Base-by-base conservation (phyloP, 2,888 invertebrate species). In the Dryobotodes eremita region DNA sequence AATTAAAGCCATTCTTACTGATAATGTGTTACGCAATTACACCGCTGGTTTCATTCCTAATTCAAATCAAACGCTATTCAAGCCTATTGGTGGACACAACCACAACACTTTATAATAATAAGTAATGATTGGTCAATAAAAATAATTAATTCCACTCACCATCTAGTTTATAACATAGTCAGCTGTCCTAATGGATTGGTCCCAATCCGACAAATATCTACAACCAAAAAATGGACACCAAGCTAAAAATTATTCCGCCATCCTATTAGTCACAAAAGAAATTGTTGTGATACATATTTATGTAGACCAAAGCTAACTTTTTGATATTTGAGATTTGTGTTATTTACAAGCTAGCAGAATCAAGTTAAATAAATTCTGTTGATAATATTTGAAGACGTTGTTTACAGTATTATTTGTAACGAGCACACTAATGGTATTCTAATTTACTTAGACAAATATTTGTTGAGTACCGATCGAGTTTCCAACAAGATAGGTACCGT, bases 381-480 rank as follows among this genome's bases (percentile, higher is more conserved):
- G 50, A 66, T 62, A 76, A 66, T 73, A 64, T 73, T 65, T 59
- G 73, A 61, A 71, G 66, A 75, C 55, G 53, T n/a, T 64, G 72
- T 65, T 55, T 59, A 48, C 53, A 48, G 66, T 80, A 74, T 73
- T 61, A 73, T 74, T 78, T 57, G 65, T 84, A 81, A 57, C 61
- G n/a, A 77, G 61, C 26, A 69, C 75, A 84, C 59, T 75, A 81
- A 81, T 84, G 65, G 61, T 70, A 80, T 76, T 80, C 64, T 84
- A 75, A 84, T 84, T 84, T 84, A 62, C 69, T 75, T 57, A 15
- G 26, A 74, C 77, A 84, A 84, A 84, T 75, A 84, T 80, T 84
- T 68, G 79, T 17, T 23, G 13, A 46, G 48, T 57, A 79, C 48
- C 36, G 61, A 83, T 75, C n/a, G 20, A 59, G 71, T 70, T 69